Evolutionary conservation across 2,113 vertebrate species (phyloP), one percentile per base, ranked within the genome.

Genomic region (Eurystomus gularis): DNA sequence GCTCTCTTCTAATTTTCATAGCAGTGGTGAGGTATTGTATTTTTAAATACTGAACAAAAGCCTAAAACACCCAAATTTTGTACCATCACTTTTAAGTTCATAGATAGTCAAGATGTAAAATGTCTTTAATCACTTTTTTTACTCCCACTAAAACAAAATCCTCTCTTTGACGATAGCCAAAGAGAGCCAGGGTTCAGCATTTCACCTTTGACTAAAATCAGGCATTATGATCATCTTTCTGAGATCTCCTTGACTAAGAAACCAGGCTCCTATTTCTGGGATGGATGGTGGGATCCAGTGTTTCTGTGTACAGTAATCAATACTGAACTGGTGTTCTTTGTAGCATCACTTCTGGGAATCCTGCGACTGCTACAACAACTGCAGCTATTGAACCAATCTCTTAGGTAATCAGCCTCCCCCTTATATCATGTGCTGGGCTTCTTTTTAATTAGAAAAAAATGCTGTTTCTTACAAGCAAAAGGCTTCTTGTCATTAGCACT

Each of bases 391-490:
- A 93, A 69, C 44, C 31, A 33, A 52, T 94, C 96, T 96, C 96
- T 33, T 31, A 93, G 69, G 95, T 96, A 92, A 92, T 97, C 88
- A 91, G 31, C 40, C 11, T 83, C 83, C 89, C 49, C 57, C 49
- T 93, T 86, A 48, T 81, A 93, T 91, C 80, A 65, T 90, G 73
- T 44, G 65, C 66, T 82, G 65, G 52, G 52, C 92, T 94, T 89
- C 88, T 96, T 96, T 96, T 93, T 97, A 96, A 97, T 96, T 96
- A 94, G 94, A 42, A 33, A 77, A 96, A 96, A 82, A 79, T 51
- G 49, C 73, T 92, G 61, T 55, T 90, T 92, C 90, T 89, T 94
- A 61, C 40, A 85, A 93, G 94, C 72, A 72, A 94, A 78, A 93
- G 70, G 24, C 48, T 97, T 92, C 73, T 57, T 89, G 83, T 96